These are phyloP conservation scores for Ectropis grisescens DNA, from an alignment of 1,140 invertebrate genomes.

Conservation along the genomic window DNA sequence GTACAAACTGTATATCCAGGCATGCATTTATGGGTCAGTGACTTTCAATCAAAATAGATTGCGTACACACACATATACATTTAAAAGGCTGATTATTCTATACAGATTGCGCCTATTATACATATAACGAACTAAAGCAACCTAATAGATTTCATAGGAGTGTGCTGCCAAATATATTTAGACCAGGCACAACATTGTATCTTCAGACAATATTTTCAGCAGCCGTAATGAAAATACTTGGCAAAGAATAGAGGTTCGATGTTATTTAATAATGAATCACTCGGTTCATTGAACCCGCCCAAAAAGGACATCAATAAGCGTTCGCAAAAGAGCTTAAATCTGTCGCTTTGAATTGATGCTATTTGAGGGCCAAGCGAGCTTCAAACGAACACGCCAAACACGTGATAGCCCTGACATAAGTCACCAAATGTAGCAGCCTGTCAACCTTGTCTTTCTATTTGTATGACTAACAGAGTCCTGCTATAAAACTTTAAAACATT, in stretches of 20 bases:
- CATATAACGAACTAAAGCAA: slow-evolving; percentile 9
- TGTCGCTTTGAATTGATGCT: slow-evolving; percentile 32
- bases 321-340: slow-evolving; percentile 20
- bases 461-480: slow-evolving; percentile 26
- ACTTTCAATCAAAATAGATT: no score
- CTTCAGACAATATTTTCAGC: slow-evolving; percentile 19
- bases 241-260: slow-evolving; percentile 6
- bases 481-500: no score
- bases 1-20: no score
- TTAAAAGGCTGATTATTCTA: slow-evolving; percentile 12
- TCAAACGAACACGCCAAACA: slow-evolving; percentile 18
- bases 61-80: no score
- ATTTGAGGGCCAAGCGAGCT: no score
- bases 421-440: slow-evolving; percentile 62
- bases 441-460: slow-evolving; percentile 58
- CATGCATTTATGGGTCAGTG: no score
- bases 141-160: slow-evolving; percentile 8
- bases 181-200: background rate
- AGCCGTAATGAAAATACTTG: slow-evolving; percentile 9
- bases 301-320: slow-evolving; percentile 18
- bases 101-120: slow-evolving; percentile 8
- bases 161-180: slow-evolving; percentile 2
- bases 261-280: slow-evolving; percentile 30
- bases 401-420: slow-evolving; percentile 60
- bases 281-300: slow-evolving; percentile 32